Evolutionary conservation across 2,888 invertebrate genomes (phyloP).

Genomic region (Microplitis deprimator): DNA sequence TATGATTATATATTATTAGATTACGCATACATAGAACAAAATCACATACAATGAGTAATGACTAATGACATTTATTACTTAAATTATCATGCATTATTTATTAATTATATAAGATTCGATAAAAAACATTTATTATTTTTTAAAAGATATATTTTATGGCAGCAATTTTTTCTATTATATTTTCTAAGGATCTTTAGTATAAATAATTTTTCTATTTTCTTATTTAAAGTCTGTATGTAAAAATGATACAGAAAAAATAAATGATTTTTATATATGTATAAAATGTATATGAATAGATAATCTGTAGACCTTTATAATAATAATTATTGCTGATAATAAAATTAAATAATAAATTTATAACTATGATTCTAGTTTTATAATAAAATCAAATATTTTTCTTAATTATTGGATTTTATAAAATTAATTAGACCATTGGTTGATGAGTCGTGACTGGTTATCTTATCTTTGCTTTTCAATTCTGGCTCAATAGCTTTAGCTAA

Average conservation of each 20-base stretch:
- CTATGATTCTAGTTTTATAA: not conserved
- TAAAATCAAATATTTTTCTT: not conserved
- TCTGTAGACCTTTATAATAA: not conserved
- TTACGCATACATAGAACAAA: too few relatives aligned
- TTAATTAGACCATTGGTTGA: slow-evolving; percentile 98
- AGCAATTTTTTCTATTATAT: not conserved
- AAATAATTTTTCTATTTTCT: not conserved
- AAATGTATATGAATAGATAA: not conserved
- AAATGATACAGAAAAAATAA: not conserved
- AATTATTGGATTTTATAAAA: slow-evolving; percentile 84
- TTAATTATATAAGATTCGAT: too few relatives aligned
- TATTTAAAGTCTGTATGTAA: not conserved
- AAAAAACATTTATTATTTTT: too few relatives aligned
- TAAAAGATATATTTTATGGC: not conserved
- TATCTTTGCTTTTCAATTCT: slow-evolving; percentile 81
- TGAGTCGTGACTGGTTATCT: slow-evolving; percentile 86
- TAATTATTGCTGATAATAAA: not conserved
- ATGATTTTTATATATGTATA: not conserved
- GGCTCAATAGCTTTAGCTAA: slow-evolving; percentile 98
- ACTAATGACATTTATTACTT: too few relatives aligned
- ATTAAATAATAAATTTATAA: not conserved
- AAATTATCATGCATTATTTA: too few relatives aligned
- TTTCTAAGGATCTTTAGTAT: not conserved
- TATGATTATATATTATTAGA: too few relatives aligned
- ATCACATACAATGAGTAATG: too few relatives aligned